These are phyloP conservation scores for Lasioglossum oenotherae DNA, from an alignment of 2,888 invertebrate genomes.

Conservation along the genomic window DNA sequence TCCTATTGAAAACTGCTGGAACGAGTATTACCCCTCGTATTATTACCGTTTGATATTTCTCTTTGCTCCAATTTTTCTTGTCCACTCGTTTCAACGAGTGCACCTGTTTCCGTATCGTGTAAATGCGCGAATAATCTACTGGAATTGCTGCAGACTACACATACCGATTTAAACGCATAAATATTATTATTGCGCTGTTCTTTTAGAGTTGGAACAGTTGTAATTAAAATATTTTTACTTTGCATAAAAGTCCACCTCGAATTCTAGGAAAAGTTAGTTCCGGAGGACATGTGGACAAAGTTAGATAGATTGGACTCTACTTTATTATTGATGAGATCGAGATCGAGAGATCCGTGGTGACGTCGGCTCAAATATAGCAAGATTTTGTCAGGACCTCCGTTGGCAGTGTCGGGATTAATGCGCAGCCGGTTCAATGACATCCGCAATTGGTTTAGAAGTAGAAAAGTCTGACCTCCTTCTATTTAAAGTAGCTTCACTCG, in stretches of 20 bases:
- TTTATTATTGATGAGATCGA: conserved; percentile 16
- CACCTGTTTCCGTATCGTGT: neutral
- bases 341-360: conserved; percentile 25
- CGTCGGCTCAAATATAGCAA: conserved; percentile 57
- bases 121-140: neutral
- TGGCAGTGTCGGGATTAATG: conserved; percentile 60
- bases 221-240: no score
- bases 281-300: neutral
- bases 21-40: neutral
- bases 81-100: neutral
- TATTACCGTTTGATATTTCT: neutral
- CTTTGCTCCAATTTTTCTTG: neutral
- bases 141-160: neutral
- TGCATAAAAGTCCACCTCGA: no score
- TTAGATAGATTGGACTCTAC: neutral
- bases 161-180: neutral
- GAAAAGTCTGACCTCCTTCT: conserved; percentile 70
- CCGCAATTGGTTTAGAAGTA: conserved; percentile 70
- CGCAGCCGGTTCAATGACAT: conserved; percentile 69
- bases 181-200: neutral
- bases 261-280: no score
- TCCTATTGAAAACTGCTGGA: neutral
- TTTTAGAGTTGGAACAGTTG: no score
- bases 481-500: conserved; percentile 64
- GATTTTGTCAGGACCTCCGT: conserved; percentile 60